phyloP scores from a whole-genome alignment of 1,140 invertebrate genomes.

The Cydia strobilella region DNA sequence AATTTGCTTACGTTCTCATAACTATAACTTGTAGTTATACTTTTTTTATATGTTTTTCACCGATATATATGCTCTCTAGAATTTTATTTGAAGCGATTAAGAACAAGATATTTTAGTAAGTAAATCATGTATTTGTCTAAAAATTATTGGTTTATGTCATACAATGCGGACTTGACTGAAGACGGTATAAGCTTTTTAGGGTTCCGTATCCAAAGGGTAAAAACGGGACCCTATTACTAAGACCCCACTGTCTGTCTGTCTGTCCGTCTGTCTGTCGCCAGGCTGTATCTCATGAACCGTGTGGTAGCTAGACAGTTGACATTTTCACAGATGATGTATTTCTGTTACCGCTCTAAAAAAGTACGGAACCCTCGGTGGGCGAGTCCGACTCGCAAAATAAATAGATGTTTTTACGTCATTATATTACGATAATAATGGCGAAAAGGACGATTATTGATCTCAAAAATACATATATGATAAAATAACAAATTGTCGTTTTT shows the following conservation, averaged over 20 bases:
- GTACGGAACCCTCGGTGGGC: too few relatives aligned
- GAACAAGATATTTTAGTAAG: neutral
- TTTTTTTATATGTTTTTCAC: slow-evolving; percentile 9
- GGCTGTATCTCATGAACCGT: too few relatives aligned
- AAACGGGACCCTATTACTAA: too few relatives aligned
- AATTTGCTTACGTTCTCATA: neutral
- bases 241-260: too few relatives aligned
- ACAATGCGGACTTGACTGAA: neutral
- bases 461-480: neutral
- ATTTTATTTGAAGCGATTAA: neutral
- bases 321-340: too few relatives aligned
- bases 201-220: too few relatives aligned
- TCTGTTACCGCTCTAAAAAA: too few relatives aligned
- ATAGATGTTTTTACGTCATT: neutral
- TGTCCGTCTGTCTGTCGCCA: too few relatives aligned
- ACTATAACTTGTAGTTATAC: neutral
- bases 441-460: neutral
- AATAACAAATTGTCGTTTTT: neutral
- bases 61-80: neutral
- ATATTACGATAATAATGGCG: neutral
- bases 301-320: too few relatives aligned
- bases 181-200: neutral
- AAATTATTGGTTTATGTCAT: neutral
- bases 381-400: too few relatives aligned
- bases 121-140: neutral